Evolutionary conservation across 2,113 vertebrate genomes (phyloP), one percentile per base, ranked within the genome.

Genomic region (Psilopogon haemacephalus): DNA sequence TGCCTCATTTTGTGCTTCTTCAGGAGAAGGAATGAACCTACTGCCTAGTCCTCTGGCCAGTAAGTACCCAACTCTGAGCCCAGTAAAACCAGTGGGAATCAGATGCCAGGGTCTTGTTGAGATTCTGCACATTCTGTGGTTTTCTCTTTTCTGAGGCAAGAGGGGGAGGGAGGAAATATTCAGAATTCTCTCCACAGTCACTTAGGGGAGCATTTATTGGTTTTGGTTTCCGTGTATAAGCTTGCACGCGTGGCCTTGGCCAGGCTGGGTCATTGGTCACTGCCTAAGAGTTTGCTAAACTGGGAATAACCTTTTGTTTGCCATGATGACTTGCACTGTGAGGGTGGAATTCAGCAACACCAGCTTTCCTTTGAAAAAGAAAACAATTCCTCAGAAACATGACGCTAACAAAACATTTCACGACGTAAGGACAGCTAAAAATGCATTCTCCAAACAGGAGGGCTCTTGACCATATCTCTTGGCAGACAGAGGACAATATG

Each of bases 91-190:
- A 78, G 83, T 74, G 69, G 94, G 86, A 92, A 72, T 78, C 70
- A 86, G 75, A 88, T 65, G 64, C 69, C 77, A 56, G 81, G 72
- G 86, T 84, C 69, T 74, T 95, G 86, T 93, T 93, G 96, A 90
- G 90, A 90, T 93, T 94, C 88, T 96, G 90, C 80, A 50, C 70
- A 90, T 95, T 93, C 86, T 90, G 92, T 96, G 96, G 90, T 95
- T 96, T 93, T 81, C 83, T 86, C 72, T 84, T 93, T 96, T 88
- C 69, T 77, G 73, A 90, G 56, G 65, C 81, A 89, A 83, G 52
- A 85, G 71, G 35, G 56, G 42, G 77, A 84, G 33, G 44, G 40
- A 90, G 95, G 72, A 95, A 92, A 84, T 75, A 93, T 74, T 90
- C 76, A n/a, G 76, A 71, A 68, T 88, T 84, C 42, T 78, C 76